Evolutionary conservation across 2,888 invertebrate genomes (phyloP).

Genomic region (Lordiphosa fenestrarum): DNA sequence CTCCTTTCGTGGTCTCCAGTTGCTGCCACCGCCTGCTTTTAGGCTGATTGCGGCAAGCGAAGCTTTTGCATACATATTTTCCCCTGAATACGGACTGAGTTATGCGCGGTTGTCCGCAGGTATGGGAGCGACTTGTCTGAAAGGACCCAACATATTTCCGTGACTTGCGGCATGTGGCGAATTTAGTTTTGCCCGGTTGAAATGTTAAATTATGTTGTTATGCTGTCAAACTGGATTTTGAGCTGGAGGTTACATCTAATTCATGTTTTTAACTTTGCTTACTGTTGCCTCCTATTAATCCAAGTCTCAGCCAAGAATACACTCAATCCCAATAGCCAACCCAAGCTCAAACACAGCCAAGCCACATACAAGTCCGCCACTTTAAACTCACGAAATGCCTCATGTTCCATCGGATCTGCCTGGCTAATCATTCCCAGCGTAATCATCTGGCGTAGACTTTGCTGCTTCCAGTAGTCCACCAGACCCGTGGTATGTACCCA

Average conservation of each 20-base stretch:
- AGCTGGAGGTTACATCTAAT: too few species aligned
- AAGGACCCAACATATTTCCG: too few species aligned
- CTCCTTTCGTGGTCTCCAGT: conserved; percentile 36
- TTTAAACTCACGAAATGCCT: conserved; percentile 43
- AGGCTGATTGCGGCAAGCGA: not conserved
- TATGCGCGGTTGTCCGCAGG: conserved; percentile 56
- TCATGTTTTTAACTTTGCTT: too few species aligned
- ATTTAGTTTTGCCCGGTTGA: too few species aligned
- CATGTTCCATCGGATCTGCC: conserved; percentile 35
- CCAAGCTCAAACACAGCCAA: conserved; percentile 31
- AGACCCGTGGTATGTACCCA: conserved; percentile 34
- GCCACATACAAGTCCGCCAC: conserved; percentile 42
- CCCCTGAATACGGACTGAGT: conserved; percentile 33
- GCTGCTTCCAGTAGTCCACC: conserved; percentile 36
- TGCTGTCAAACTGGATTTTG: too few species aligned
- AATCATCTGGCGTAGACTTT: conserved; percentile 32
- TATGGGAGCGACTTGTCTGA: conserved; percentile 49
- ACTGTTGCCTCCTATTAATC: too few species aligned
- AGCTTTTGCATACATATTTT: conserved; percentile 6
- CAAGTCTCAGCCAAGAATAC: conserved; percentile 36
- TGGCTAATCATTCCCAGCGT: conserved; percentile 32
- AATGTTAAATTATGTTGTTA: too few species aligned
- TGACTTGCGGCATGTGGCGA: too few species aligned
- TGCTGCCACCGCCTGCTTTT: conserved; percentile 9
- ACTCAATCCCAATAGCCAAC: conserved; percentile 7